Base-by-base conservation (phyloP, 2,888 invertebrate genomes). In the Keiferia lycopersicella region DNA sequence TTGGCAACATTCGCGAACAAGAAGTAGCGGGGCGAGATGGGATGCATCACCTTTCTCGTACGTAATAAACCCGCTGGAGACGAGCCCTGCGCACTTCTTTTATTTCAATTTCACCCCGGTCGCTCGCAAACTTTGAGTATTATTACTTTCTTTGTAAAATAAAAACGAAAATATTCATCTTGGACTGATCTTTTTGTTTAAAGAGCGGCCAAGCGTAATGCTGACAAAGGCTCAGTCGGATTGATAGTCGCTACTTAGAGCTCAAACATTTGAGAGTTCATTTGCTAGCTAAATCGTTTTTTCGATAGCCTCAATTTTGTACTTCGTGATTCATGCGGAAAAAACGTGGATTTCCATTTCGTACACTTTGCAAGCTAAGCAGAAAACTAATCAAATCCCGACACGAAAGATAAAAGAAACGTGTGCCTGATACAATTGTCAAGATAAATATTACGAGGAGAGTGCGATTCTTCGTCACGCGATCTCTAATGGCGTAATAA, bases 401-500 rank as follows among this genome's bases (percentile, higher is more conserved):
- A 62, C 62, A 70, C 62, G 66, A 68, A 73, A 76, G 76, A 72
- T 75, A 74, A 78, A 77, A 80, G 79, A 75, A 77, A 79, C 77
- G 77, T 79, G 76, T 76, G 70, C 74, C 73, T 78, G 80, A 82
- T 83, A 83, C 76, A 84, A 79, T 78, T 78, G 78, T 83, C 82
- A 79, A 79, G 79, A 83, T 80, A 86, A 87, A 87, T 81, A 87
- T 85, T 82, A 84, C 77, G 73, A 79, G 73, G 73, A 79, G 79
- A 85, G 84, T 84, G 83, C 79, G 80, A 84, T 83, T 82, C 83
- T 81, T 79, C 83, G 85, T 88, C 87, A 88, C 87, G 86, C 83
- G 83, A 88, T 84, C 85, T 87, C 87, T 91, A 89, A 91, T 90
- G 86, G 84, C 74, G 78, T 88, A 89, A 90, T 89, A 88, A 90